Evolutionary conservation across 2,113 vertebrate genomes (phyloP).

Genomic region (Rynchops niger): DNA sequence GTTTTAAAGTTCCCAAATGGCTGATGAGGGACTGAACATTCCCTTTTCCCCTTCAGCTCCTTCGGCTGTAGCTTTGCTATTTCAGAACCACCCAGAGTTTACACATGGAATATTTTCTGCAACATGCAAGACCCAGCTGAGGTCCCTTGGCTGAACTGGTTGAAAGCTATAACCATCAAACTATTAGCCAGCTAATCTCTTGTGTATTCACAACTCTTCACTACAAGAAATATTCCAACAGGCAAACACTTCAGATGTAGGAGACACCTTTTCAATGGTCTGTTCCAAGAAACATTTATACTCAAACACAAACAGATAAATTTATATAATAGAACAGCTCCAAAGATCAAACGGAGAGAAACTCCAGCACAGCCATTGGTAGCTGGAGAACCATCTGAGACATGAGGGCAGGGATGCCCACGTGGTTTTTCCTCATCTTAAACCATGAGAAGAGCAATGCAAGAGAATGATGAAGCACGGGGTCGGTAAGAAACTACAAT

Average conservation of each 20-base stretch:
- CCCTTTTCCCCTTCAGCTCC: not conserved
- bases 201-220: not conserved
- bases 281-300: not conserved
- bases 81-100: not conserved
- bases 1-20: not conserved
- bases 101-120: not conserved
- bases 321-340: not conserved
- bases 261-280: not conserved
- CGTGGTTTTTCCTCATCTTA: not conserved
- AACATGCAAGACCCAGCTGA: not conserved
- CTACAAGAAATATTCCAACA: not conserved
- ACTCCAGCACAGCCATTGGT: not conserved
- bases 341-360: not conserved
- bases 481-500: not conserved
- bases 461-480: not conserved
- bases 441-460: not conserved
- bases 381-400: not conserved
- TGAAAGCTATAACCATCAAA: not conserved
- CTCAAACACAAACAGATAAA: not conserved
- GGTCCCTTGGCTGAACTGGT: not conserved
- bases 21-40: not conserved
- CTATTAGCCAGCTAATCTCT: not conserved
- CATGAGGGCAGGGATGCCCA: rapidly evolving
- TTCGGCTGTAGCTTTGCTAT: not conserved
- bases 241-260: not conserved